Base-by-base conservation (phyloP, 2,797 vertebrate genomes). In the Crenuchus spilurus region DNA sequence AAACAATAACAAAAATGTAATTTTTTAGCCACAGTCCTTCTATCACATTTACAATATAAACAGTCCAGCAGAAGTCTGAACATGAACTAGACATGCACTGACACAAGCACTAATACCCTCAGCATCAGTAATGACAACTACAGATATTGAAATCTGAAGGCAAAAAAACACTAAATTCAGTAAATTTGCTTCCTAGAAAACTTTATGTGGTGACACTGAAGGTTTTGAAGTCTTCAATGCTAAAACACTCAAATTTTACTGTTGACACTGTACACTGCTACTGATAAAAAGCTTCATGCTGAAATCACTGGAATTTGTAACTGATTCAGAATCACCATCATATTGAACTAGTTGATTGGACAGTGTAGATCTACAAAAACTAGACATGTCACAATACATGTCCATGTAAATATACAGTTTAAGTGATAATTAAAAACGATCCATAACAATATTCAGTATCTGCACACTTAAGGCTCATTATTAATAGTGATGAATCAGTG, bases 371-470 rank as follows among this genome's bases (percentile, higher is more conserved):
- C 1, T 13, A 42, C 41, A n/a, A 3, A n/a, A n/a, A n/a, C n/a
- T n/a, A n/a, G n/a, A n/a, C n/a, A n/a, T n/a, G n/a, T n/a, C n/a
- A n/a, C n/a, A n/a, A n/a, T n/a, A 13, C 26, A 51, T 1, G 9
- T 9, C 20, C 13, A 8, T 51, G 9, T 6, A 51, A 1, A 48
- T 11, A 2, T 9, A 51, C 8, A 11, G 20, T 51, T 16, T 30
- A 6, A 30, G 16, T n/a, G 16, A 26, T 28, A 13, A 28, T 22
- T 3, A 52, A 14, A 26, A 4, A 2, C 1, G 13, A 52, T 28
- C 4, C 4, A 8, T 52, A 68, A 8, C 58, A 39, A 20, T 39
- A 39, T 68, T 68, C 49, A 74, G 54, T 74, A 55, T 61, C 35
- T 31, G 52, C 52, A 37, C 22, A 14, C 7, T 58, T 35, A 60